Percentiles rank a stretch among this genome's conserved stretches.
Evolutionary conservation across 2,113 vertebrate genomes (phyloP).

Genomic region (Onychostruthus taczanowskii): DNA sequence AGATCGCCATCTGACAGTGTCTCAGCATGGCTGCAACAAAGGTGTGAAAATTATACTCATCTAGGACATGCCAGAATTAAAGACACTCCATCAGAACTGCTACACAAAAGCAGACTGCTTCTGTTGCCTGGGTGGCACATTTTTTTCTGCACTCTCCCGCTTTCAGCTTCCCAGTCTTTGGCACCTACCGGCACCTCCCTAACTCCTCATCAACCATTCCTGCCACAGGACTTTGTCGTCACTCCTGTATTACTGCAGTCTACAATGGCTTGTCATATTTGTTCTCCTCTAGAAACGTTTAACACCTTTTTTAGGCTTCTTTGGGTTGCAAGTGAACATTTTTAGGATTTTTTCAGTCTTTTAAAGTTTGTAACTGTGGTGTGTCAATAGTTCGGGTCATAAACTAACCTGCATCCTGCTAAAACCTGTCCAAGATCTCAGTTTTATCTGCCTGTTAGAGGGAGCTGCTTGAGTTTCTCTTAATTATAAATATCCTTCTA

Average conservation of each 20-base stretch:
- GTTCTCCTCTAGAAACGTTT: not conserved
- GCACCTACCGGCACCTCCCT: not conserved
- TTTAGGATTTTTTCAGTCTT: not conserved
- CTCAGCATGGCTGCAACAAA: not conserved
- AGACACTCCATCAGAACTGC: not conserved
- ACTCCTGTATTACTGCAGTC: not conserved
- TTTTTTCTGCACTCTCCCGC: not conserved
- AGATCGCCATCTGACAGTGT: not conserved
- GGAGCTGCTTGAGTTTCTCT: not conserved
- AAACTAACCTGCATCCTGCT: not conserved
- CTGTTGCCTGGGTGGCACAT: rapidly evolving
- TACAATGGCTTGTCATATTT: not conserved
- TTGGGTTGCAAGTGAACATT: not conserved
- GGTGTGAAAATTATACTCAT: not conserved
- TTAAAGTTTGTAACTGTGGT: not conserved
- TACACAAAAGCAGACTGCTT: not conserved
- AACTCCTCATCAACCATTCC: not conserved
- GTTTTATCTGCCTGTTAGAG: not conserved
- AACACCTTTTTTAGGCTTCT: not conserved
- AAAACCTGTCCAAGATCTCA: not conserved
- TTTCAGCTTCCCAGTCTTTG: not conserved
- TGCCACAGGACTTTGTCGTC: rapidly evolving
- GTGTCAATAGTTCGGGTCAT: not conserved
- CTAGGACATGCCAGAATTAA: not conserved
- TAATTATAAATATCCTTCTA: not conserved